Evolutionary conservation across 1,140 invertebrate genomes (phyloP), one percentile per base, ranked within the genome.

Genomic region (Polypedilum pembai): DNA sequence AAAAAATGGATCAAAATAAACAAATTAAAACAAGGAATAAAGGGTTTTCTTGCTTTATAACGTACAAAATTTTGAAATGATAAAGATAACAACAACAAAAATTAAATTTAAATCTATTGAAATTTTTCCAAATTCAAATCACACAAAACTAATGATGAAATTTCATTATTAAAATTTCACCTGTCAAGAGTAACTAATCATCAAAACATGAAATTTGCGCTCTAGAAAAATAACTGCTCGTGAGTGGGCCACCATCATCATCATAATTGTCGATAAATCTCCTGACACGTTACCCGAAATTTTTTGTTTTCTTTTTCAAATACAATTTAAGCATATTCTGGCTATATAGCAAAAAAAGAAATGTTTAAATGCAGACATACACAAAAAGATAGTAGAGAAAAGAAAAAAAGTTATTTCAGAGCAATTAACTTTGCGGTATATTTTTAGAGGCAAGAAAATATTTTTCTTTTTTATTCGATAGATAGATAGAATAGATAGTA

Each of bases 341-440:
- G 5, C n/a, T n/a, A 33, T 33, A 33, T 33, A 33, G 24, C 24
- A 5, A 33, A 33, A 33, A 33, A 33, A 33, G 24, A 33, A 33
- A 33, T 33, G 24, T 33, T 33, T 33, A 56, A 56, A 56, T 15
- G 12, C 45, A n/a, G 12, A 56, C 45, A 56, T 4, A 56, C 45
- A 56, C 8, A 56, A 56, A 56, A 15, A 33, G 1, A 33, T 33
- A 3, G 45, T 10, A 56, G 45, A 56, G n/a, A n/a, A n/a, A 56
- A 56, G 45, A 56, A 56, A 56, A 56, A 45, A 56, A 56, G n/a
- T 12, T 56, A 2, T 20, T 69, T 69, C 65, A 69, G 18, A 69
- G 65, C 65, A 69, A 69, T 69, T 69, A 69, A 69, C 17, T 69
- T 69, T 69, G 65, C 65, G 65, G 65, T 69, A 69, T 69, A 69